Conservation (phyloP, 2,113 vertebrate species). For the Leptocoma aspasia region DNA sequence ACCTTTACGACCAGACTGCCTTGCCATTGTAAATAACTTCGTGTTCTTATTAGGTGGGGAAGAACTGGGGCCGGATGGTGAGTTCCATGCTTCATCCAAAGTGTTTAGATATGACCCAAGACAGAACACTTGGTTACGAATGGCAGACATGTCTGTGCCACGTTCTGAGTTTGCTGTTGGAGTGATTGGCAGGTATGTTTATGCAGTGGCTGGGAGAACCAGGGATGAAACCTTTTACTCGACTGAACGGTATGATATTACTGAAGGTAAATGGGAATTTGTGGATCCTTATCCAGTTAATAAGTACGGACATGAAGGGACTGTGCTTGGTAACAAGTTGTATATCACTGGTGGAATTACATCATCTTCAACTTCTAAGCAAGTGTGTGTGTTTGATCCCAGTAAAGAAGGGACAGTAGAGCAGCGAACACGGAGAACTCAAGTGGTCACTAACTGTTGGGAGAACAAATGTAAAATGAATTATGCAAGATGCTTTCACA, state of each 20-base stretch:
- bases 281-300: slow-evolving; percentile 98
- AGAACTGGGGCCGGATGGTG: slow-evolving; percentile 94
- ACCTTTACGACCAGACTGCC: slow-evolving; percentile 92
- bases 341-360: slow-evolving; percentile 99
- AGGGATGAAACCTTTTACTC: slow-evolving; percentile 98
- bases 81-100: slow-evolving; percentile 98
- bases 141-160: slow-evolving; percentile 98
- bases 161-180: slow-evolving; percentile 97
- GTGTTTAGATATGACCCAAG: slow-evolving; percentile 97
- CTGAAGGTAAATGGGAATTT: slow-evolving; percentile 97
- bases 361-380: slow-evolving; percentile 97
- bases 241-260: slow-evolving; percentile 95
- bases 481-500: slow-evolving; percentile 98
- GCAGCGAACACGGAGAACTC: slow-evolving; percentile 85
- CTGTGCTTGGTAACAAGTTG: slow-evolving; percentile 90
- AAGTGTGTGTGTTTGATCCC: slow-evolving; percentile 97
- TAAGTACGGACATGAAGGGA: slow-evolving; percentile 97
- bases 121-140: slow-evolving; percentile 95
- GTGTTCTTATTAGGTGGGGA: slow-evolving; percentile 95
- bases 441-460: slow-evolving; percentile 93
- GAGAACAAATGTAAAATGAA: slow-evolving; percentile 99
- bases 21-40: slow-evolving; percentile 97
- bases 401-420: slow-evolving; percentile 88
- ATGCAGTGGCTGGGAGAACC: slow-evolving; percentile 94
- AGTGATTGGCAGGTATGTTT: slow-evolving; percentile 94